Percentiles rank a stretch among this genome's conserved stretches.
These are phyloP conservation scores for Psittacula derbiana DNA, from an alignment of 2,797 vertebrate species.

Conservation along the genomic window DNA sequence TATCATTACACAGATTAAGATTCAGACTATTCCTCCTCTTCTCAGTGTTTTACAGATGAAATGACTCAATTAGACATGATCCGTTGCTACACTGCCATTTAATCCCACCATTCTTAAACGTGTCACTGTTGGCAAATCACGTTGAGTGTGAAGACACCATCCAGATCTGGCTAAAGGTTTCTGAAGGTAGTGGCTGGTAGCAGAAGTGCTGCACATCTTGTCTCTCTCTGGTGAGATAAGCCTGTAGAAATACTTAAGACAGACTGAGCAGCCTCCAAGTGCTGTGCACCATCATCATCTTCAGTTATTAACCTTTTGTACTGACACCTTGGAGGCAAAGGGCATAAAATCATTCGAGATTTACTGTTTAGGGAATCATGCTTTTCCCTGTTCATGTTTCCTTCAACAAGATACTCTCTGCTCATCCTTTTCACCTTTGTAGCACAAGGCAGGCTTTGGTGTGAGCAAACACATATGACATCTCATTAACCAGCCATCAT, in stretches of 20 bases:
- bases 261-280: neutral
- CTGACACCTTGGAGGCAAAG: neutral
- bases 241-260: neutral
- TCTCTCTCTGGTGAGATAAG: neutral
- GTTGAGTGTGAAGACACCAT: neutral
- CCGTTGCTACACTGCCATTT: neutral
- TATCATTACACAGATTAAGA: neutral
- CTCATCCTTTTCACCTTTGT: neutral
- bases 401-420: neutral
- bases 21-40: neutral
- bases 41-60: neutral
- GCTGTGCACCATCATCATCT: neutral
- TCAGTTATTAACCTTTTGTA: neutral
- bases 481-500: neutral
- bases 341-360: neutral
- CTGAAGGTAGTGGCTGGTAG: neutral
- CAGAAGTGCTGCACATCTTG: neutral
- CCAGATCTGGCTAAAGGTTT: neutral
- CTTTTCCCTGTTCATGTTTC: neutral
- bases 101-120: neutral
- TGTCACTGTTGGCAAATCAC: neutral
- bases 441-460: neutral
- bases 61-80: neutral
- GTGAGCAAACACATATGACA: accelerated
- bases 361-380: neutral